A percentile compares a stretch with the other conserved stretches of the same genome.
phyloP scores from a whole-genome alignment of 2,797 vertebrate genomes.

The Pterois miles region DNA sequence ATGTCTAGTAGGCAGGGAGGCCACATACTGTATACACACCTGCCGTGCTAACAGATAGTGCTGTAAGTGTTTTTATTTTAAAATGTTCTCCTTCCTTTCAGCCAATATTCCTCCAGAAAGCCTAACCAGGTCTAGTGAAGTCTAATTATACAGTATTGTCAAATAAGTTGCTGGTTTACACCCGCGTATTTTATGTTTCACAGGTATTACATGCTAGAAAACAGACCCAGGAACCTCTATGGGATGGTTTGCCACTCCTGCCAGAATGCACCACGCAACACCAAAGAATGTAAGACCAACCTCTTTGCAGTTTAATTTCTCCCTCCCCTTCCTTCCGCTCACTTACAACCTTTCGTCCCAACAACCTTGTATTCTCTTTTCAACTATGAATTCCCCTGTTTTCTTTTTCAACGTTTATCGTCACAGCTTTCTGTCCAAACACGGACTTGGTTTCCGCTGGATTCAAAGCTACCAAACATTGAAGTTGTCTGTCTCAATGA shows the following conservation, averaged over 20 bases:
- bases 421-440: conserved; percentile 5
- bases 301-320: neutral
- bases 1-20: conserved; percentile 10
- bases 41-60: neutral
- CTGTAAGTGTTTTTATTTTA: neutral
- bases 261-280: conserved; percentile 91
- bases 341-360: neutral
- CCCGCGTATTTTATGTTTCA: conserved; percentile 18
- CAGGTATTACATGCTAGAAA: conserved; percentile 96
- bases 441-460: conserved; percentile 7
- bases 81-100: neutral
- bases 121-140: neutral
- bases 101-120: neutral
- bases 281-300: conserved; percentile 94
- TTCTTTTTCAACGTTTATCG: conserved; percentile 15
- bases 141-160: neutral
- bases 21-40: neutral
- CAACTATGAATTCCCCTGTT: neutral
- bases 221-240: conserved; percentile 92
- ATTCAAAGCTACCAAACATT: conserved; percentile 33
- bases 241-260: conserved; percentile 98
- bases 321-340: neutral
- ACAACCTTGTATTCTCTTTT: conserved; percentile 6
- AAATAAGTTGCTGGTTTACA: neutral
- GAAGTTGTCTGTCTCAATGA: conserved; percentile 35